Evolutionary conservation across 2,113 vertebrate species (phyloP), one percentile per base, ranked within the genome.

Genomic region (Chionomys nivalis): DNA sequence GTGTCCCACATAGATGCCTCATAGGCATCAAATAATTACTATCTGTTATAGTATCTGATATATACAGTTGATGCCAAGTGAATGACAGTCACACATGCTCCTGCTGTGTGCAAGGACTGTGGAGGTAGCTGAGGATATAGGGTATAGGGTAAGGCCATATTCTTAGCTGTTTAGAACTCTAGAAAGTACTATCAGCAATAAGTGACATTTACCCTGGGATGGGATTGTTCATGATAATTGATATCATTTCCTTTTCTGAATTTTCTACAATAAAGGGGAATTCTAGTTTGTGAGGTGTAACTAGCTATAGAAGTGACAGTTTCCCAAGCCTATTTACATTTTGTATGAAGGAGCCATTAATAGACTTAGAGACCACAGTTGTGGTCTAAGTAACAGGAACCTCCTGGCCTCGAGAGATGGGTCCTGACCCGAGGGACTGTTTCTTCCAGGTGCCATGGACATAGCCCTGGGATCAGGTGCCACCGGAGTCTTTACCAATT

Each of bases 401-500:
- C 31, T 31, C 7, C 21, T 13, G 16, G 3, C 77, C 19, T 70
- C 6, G 1, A n/a, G 89, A 78, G 42, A 4, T n/a, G 3, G 24
- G 76, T 9, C 2, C 1, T 94, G 79, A 97, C 44, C 61, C 5
- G 1, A 5, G 70, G 33, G 1, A 0, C 66, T 52, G 73, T 83
- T 86, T 98, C 91, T 92, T 95, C 7, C 96, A 99, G 99, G 99
- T 97, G 99, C 99, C 31, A 99, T 99, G 98, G 99, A 99, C 97
- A 98, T 99, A 28, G 99, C 99, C 24, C 73, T 99, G 88, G 99
- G 99, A 36, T 99, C 99, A 66, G 99, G 99, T 78, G 99, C 99
- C 0, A 98, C 99, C 58, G 99, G 99, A 19, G 99, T 99, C 58
- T 99, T 99, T 89, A 99, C 99, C 86, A 99, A 99, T 96, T 99